Percentiles rank a stretch among this genome's conserved stretches.
Conservation (phyloP, 2,797 vertebrate species). For the Paedocypris micromegethes region DNA sequence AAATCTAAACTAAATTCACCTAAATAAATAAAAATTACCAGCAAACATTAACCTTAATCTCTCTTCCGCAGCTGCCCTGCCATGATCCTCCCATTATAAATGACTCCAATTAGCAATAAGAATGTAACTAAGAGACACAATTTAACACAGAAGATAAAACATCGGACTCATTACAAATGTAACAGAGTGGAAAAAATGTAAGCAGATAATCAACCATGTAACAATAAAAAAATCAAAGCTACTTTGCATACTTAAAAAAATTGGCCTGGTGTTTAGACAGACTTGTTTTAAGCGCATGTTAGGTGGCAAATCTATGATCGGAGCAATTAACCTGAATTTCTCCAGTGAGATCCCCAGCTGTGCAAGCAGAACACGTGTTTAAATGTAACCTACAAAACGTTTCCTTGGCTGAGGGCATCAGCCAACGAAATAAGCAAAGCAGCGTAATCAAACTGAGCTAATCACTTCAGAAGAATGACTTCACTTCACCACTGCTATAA, state of each 20-base stretch:
- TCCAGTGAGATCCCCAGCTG: constrained; percentile 64
- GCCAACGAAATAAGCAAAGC: constrained; percentile 69
- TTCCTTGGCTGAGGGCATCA: constrained; percentile 69
- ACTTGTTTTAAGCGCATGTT: constrained; percentile 51
- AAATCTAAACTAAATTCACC: too few relatives aligned
- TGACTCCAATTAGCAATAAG: constrained; percentile 8
- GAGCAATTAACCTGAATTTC: constrained; percentile 69
- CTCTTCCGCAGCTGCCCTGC: too few relatives aligned
- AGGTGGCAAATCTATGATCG: constrained; percentile 61
- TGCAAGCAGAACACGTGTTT: constrained; percentile 51
- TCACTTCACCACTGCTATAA: constrained; percentile 63
- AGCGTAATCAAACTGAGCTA: constrained; percentile 72
- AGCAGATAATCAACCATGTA: constrained; percentile 3
- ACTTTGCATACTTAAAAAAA: not conserved
- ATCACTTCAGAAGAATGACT: constrained; percentile 68
- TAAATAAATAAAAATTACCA: too few relatives aligned
- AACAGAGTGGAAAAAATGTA: constrained; percentile 1
- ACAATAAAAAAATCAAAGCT: not conserved
- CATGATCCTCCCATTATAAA: not conserved
- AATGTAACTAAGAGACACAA: constrained; percentile 13
- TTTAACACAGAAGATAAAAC: constrained; percentile 12
- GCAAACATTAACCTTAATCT: too few relatives aligned
- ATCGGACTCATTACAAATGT: not conserved
- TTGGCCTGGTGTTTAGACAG: constrained; percentile 44
- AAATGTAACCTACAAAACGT: constrained; percentile 59